Conservation (phyloP, 2,113 vertebrate genomes). For the Megaceryle maxima region DNA sequence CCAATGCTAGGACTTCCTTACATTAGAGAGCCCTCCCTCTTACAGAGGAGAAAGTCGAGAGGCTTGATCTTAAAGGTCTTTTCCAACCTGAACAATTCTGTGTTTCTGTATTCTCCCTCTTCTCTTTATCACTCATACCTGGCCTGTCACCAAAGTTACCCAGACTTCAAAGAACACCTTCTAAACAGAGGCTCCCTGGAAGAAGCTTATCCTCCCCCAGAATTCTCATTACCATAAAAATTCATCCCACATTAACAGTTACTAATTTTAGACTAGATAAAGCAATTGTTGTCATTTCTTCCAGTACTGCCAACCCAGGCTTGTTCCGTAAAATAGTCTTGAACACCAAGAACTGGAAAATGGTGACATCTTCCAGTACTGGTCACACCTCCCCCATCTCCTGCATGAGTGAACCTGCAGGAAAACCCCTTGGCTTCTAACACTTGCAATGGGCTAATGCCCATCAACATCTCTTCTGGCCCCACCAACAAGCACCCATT, state of each 20-base stretch:
- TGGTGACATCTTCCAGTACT: not conserved
- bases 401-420: not conserved
- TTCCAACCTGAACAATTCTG: not conserved
- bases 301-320: not conserved
- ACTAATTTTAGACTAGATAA: constrained; percentile 5
- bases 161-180: not conserved
- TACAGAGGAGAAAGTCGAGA: not conserved
- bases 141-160: not conserved
- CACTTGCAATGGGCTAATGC: not conserved
- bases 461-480: not conserved
- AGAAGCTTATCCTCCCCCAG: not conserved
- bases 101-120: not conserved
- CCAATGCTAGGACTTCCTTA: not conserved
- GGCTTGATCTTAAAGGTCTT: not conserved
- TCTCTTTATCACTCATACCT: not conserved
- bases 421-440: not conserved
- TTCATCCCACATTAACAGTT: not conserved
- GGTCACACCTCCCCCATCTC: not conserved
- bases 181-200: not conserved
- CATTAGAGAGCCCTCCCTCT: not conserved
- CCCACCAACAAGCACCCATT: rapidly evolving
- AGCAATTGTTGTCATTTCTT: not conserved
- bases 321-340: not conserved
- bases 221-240: not conserved
- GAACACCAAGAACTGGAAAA: not conserved